Evolutionary conservation across 2,113 vertebrate genomes (phyloP).

Genomic region (Leucopternis melanops): DNA sequence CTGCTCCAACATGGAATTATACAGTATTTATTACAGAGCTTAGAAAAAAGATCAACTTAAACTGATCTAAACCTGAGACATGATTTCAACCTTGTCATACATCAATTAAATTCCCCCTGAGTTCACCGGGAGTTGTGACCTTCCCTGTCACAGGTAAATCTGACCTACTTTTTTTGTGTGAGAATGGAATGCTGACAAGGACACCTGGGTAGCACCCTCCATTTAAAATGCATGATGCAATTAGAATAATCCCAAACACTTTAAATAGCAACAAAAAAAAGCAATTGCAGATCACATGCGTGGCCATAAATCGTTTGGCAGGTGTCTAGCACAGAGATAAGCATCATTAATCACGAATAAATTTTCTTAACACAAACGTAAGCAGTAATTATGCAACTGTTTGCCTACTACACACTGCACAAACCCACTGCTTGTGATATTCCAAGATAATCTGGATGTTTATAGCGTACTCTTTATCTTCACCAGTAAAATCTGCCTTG

Average conservation of each 20-base stretch:
- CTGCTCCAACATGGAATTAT: neutral
- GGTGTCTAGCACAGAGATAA: slow-evolving; percentile 40
- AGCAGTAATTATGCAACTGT: slow-evolving; percentile 13
- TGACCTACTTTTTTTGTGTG: neutral
- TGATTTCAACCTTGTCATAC: slow-evolving; percentile 17
- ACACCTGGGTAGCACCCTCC: neutral
- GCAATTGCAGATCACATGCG: neutral
- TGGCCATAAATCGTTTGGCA: slow-evolving; percentile 36
- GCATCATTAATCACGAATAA: slow-evolving; percentile 21
- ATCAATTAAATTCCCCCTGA: neutral
- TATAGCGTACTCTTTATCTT: neutral
- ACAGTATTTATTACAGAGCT: neutral
- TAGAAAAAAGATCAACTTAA: neutral
- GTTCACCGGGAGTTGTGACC: neutral
- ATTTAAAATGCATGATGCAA: slow-evolving; percentile 3
- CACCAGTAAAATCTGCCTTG: slow-evolving; percentile 61
- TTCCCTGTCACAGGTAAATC: neutral
- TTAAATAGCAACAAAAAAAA: neutral
- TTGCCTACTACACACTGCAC: slow-evolving; percentile 64
- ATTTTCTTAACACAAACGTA: slow-evolving; percentile 27
- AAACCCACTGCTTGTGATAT: slow-evolving; percentile 60
- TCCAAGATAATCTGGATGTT: slow-evolving; percentile 27
- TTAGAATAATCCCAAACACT: slow-evolving; percentile 10
- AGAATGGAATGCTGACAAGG: slow-evolving; percentile 5
- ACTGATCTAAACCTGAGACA: neutral